Conservation (phyloP, 2,888 invertebrate genomes). For the Macrosoma leucophasiata region DNA sequence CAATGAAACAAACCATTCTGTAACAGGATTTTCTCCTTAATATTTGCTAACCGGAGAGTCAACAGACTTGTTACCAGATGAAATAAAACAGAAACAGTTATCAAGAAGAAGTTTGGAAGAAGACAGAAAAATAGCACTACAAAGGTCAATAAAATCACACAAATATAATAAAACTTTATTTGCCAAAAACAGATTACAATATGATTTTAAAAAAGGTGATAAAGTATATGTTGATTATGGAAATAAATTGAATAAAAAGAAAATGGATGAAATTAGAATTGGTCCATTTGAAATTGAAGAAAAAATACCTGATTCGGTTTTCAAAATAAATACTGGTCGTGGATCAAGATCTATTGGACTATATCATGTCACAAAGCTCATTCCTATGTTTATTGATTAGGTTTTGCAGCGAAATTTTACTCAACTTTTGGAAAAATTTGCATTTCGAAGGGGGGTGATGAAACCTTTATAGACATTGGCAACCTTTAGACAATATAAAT, state of each 20-base stretch:
- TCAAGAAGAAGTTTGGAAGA: slow-evolving; percentile 14
- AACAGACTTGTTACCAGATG: slow-evolving; percentile 18
- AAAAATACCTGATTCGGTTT: slow-evolving; percentile 16
- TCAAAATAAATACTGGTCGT: slow-evolving; percentile 15
- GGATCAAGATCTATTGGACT: slow-evolving; percentile 10
- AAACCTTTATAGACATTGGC: not conserved
- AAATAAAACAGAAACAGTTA: slow-evolving; percentile 17
- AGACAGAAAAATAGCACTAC: slow-evolving; percentile 22
- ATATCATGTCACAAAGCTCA: slow-evolving; percentile 13
- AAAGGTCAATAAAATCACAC: slow-evolving; percentile 21
- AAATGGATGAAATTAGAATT: slow-evolving; percentile 16
- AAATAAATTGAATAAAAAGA: slow-evolving; percentile 14
- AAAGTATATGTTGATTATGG: slow-evolving; percentile 15
- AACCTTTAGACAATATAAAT: too few species aligned
- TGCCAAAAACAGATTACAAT: slow-evolving; percentile 11
- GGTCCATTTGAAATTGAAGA: slow-evolving; percentile 15
- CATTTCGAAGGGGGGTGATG: not conserved
- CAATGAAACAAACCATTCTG: slow-evolving; percentile 26
- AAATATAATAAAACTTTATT: slow-evolving; percentile 14
- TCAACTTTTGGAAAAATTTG: not conserved
- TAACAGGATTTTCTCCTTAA: slow-evolving; percentile 26
- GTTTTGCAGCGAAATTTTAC: not conserved
- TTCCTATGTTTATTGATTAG: slow-evolving; percentile 6
- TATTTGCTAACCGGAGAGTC: slow-evolving; percentile 26
- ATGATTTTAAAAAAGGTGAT: slow-evolving; percentile 15